These are phyloP conservation scores for Cinclus mexicanus DNA, from an alignment of 2,113 vertebrate species.

Conservation along the genomic window DNA sequence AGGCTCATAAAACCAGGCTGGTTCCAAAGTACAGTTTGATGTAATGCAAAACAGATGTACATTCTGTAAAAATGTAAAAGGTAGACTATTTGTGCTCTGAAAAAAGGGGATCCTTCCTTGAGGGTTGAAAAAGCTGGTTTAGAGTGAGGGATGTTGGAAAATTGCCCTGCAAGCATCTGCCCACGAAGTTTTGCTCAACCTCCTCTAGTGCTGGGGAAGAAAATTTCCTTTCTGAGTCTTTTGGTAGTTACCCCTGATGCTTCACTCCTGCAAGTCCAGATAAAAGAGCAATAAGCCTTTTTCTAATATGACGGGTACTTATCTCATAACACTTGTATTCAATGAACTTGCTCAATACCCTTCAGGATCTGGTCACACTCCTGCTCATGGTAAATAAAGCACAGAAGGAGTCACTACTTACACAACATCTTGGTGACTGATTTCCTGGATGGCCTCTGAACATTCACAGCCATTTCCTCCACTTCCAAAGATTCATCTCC, in stretches of 20 bases:
- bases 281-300: not conserved
- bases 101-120: not conserved
- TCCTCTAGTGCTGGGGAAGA: not conserved
- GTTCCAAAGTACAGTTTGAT: not conserved
- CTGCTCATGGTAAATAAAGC: not conserved
- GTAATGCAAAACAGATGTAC: not conserved
- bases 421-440: constrained; percentile 80
- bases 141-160: not conserved
- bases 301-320: not conserved
- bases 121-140: not conserved
- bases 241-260: not conserved
- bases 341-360: not conserved
- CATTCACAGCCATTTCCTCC: constrained; percentile 67
- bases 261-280: not conserved
- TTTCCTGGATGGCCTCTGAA: constrained; percentile 76
- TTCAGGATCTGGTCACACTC: not conserved
- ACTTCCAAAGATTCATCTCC: constrained; percentile 69
- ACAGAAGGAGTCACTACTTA: constrained; percentile 38
- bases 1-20: not conserved
- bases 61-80: not conserved
- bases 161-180: not conserved
- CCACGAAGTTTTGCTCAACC: not conserved
- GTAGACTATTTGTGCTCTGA: not conserved
- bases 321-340: not conserved
- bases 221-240: not conserved